Base-by-base conservation (phyloP, 35 echinoderm and acorn worm genomes). In the Acanthaster planci region DNA sequence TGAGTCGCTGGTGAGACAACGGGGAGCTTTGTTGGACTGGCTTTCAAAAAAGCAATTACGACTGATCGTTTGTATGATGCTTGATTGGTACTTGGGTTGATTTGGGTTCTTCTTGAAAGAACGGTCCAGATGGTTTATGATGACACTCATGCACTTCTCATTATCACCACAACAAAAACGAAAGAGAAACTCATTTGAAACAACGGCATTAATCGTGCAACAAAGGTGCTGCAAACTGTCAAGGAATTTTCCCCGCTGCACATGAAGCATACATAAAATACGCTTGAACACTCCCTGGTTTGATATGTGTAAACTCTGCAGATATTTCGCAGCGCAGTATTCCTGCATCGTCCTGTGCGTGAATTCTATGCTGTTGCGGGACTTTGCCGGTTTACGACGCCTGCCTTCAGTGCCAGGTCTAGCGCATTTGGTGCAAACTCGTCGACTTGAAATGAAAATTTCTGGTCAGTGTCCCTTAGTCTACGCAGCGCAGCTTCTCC, bases 151-250 rank as follows among this genome's bases (percentile, higher is more conserved):
- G 27, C 56, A 59, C 56, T 26, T 59, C 8, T 59, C 19, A 21
- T 59, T 59, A 59, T 18, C 27, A n/a, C 56, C 56, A 59, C 56
- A 59, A 59, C 56, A 59, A 59, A 59, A 59, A 26, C 56, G 56
- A 18, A 59, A 8, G 7, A 59, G 56, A 18, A n/a, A 59, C 17
- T 59, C 56, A 18, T n/a, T n/a, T 18, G 19, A 26, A 59, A n/a
- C 5, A 59, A 59, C 27, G 56, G 5, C 27, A 18, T 59, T 59
- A 18, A 18, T 26, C 27, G 19, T 26, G 19, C 27, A 26, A 8
- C 56, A 59, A n/a, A 59, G 19, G 56, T n/a, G 5, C 19, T 59
- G 19, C 19, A 59, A 26, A 59, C 19, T 59, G 19, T 59, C 56
- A 18, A n/a, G 56, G 17, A 59, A 59, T 26, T 59, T 26, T 59